phyloP scores from a whole-genome alignment of 1,140 invertebrate genomes.

The Anthonomus grandis region DNA sequence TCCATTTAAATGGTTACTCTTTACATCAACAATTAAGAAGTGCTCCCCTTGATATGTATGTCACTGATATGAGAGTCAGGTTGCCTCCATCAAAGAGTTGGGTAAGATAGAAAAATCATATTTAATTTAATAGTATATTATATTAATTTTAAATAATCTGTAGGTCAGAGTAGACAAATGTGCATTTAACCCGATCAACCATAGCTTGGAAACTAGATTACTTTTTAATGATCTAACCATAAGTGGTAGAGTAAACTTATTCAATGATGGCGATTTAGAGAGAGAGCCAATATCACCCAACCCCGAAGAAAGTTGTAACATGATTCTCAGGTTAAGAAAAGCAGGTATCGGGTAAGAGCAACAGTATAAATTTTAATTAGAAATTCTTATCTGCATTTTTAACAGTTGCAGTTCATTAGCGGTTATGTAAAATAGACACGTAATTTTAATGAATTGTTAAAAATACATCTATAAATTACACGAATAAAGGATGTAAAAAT shows the following conservation, averaged over 20 bases:
- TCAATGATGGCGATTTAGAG: conserved; percentile 50
- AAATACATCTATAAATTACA: too few species aligned
- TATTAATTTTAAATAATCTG: too few species aligned
- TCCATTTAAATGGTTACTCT: conserved; percentile 62
- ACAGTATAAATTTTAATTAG: too few species aligned
- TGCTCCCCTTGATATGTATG: conserved; percentile 63
- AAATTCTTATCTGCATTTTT: too few species aligned
- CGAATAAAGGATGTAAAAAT: too few species aligned
- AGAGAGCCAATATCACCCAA: conserved; percentile 41
- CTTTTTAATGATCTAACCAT: conserved; percentile 75
- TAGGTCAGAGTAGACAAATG: conserved; percentile 68
- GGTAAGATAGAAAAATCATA: conserved; percentile 52
- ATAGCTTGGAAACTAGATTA: conserved; percentile 70
- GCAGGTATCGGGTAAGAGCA: conserved; percentile 70
- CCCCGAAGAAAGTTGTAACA: conserved; percentile 62
- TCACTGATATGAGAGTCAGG: conserved; percentile 61
- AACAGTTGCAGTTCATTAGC: too few species aligned
- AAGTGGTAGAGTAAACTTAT: conserved; percentile 67
- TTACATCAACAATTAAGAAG: conserved; percentile 58
- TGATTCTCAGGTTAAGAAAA: conserved; percentile 71
- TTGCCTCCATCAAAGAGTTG: conserved; percentile 59
- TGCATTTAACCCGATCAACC: conserved; percentile 66
- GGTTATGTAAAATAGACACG: too few species aligned
- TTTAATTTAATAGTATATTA: not conserved
- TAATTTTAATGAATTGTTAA: too few species aligned